phyloP scores from a whole-genome alignment of 1,140 invertebrate species.

The Ruditapes philippinarum region DNA sequence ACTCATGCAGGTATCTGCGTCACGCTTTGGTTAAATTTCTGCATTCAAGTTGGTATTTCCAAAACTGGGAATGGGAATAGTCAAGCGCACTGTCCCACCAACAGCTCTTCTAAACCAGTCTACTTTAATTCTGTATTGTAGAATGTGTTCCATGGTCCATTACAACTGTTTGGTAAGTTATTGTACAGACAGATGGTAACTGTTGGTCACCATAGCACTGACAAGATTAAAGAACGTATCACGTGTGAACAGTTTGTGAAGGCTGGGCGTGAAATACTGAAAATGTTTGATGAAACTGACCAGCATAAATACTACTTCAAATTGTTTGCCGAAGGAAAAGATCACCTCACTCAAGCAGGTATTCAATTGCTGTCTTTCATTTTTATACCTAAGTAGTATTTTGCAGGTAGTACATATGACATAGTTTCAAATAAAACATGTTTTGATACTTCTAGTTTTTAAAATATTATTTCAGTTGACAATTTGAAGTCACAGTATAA shows the following conservation, averaged over 20 bases:
- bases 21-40: too few relatives aligned
- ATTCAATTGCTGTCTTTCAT: neutral
- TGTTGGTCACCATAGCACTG: slow-evolving; percentile 59
- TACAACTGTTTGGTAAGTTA: slow-evolving; percentile 83
- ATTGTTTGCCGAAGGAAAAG: slow-evolving; percentile 81
- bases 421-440: too few relatives aligned
- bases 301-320: slow-evolving; percentile 84
- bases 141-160: slow-evolving; percentile 84
- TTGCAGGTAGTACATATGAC: too few relatives aligned
- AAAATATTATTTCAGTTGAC: too few relatives aligned
- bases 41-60: too few relatives aligned
- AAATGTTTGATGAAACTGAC: slow-evolving; percentile 76
- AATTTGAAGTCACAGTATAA: too few relatives aligned
- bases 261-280: slow-evolving; percentile 81
- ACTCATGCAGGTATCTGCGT: too few relatives aligned
- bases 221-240: slow-evolving; percentile 77
- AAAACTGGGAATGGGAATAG: too few relatives aligned
- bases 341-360: slow-evolving; percentile 81
- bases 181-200: slow-evolving; percentile 79
- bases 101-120: too few relatives aligned
- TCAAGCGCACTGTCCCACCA: too few relatives aligned
- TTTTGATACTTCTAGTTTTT: too few relatives aligned
- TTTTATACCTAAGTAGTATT: too few relatives aligned
- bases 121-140: slow-evolving; percentile 40
- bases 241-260: slow-evolving; percentile 83